Base-by-base conservation (phyloP, 2,888 invertebrate genomes). In the Cepaea hortensis region DNA sequence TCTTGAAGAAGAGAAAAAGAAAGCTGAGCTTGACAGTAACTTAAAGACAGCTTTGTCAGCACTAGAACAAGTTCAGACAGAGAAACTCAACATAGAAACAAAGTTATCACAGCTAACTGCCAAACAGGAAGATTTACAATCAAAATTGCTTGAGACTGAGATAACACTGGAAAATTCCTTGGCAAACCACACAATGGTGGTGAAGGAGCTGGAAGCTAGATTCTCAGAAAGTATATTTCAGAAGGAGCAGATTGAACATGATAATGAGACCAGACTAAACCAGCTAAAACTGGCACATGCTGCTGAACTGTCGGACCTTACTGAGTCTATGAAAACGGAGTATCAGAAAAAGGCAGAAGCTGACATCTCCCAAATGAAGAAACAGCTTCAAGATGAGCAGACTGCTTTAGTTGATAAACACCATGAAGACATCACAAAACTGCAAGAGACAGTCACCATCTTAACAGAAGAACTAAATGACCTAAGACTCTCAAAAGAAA, bases 271-370 rank as follows among this genome's bases (percentile, higher is more conserved):
- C 6, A 85, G 81, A 62, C 75, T 87, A 55, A 81, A 81, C 7
- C 85, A 88, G 48, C 75, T 89, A 70, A 48, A 84, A 6, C 86
- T 88, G 50, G 84, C 89, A 46, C 90, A 91, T 85, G 75, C 81
- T 7, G 80, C 77, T 50, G 89, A 91, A 84, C 55, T 92, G 2
- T 87, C 89, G 50, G 89, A 89, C 35, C 81, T 90, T 11, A 88
- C 87, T 50, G 84, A 88, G 61, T 90, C 88, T 72, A 72, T 91
- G 48, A 93, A 93, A 76, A 90, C 91, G 23, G 93, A 93, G 68
- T 92, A 93, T 86, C 93, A 93, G 87, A 93, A 93, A 86, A 92
- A 93, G 80, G 93, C 93, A 18, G 93, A 93, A 89, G 88, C 88
- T 2, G 92, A 92, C 88, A 90, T 93, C 18, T 76, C 91, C 9